Percentiles rank a stretch among this genome's conserved stretches.
phyloP scores from a whole-genome alignment of 2,113 vertebrate genomes.

The Oreotrochilus melanogaster region DNA sequence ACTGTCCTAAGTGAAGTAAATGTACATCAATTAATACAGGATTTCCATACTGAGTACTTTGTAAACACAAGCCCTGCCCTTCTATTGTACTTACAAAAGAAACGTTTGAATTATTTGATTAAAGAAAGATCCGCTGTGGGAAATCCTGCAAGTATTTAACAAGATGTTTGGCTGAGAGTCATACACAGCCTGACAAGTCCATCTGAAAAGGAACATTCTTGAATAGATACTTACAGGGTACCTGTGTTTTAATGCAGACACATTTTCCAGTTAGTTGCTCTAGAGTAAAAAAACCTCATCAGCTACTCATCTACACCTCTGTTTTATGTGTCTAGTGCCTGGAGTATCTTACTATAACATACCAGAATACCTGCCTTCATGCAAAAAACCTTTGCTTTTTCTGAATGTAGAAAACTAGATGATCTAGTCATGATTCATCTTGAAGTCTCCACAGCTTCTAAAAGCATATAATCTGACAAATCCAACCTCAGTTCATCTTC shows the following conservation, averaged over 20 bases:
- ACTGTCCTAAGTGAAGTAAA: conserved; percentile 24
- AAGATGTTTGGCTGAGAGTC: conserved; percentile 55
- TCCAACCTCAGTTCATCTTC: background rate
- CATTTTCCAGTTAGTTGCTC: background rate
- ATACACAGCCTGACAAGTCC: fast-evolving
- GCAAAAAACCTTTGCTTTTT: background rate
- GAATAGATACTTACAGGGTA: fast-evolving
- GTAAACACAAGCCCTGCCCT: conserved; percentile 72
- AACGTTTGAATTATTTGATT: conserved; percentile 70
- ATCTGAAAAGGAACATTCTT: background rate
- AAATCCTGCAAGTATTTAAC: conserved; percentile 67
- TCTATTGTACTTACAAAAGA: conserved; percentile 68
- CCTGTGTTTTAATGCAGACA: background rate
- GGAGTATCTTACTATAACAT: background rate
- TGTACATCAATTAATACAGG: conserved; percentile 60
- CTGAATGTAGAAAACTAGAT: background rate
- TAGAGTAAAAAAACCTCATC: background rate
- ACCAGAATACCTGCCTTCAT: background rate
- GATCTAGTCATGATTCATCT: background rate
- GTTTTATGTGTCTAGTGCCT: background rate
- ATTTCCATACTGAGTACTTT: conserved; percentile 61
- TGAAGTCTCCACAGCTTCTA: background rate
- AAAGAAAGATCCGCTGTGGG: conserved; percentile 63
- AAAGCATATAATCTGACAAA: background rate
- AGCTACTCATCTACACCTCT: background rate